phyloP scores from a whole-genome alignment of 2,888 invertebrate species.

The Chydorus sphaericus region DNA sequence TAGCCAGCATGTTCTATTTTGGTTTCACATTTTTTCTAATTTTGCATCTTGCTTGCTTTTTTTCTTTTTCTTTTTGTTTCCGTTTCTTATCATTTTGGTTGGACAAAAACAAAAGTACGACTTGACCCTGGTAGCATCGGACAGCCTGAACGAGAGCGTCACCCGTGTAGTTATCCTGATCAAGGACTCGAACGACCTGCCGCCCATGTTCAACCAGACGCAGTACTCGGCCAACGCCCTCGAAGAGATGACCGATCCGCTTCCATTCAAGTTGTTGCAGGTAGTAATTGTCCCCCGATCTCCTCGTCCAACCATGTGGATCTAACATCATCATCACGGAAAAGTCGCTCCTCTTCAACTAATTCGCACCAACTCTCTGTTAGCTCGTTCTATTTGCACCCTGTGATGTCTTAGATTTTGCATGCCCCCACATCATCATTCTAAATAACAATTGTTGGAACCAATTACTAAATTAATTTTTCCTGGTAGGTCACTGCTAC shows the following conservation, averaged over 20 bases:
- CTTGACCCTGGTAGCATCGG: slow-evolving; percentile 74
- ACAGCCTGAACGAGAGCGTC: slow-evolving; percentile 76
- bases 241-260: slow-evolving; percentile 57
- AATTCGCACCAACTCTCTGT: neutral
- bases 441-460: too few relatives aligned
- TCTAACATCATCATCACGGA: neutral
- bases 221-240: slow-evolving; percentile 54
- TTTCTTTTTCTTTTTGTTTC: slow-evolving; percentile 28
- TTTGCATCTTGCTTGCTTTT: slow-evolving; percentile 25
- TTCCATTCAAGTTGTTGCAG: slow-evolving; percentile 32
- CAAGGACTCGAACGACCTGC: slow-evolving; percentile 77
- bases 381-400: neutral
- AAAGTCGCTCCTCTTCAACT: neutral
- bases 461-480: too few relatives aligned
- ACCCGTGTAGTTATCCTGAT: slow-evolving; percentile 68
- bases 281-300: neutral
- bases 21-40: slow-evolving; percentile 10
- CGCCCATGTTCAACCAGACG: slow-evolving; percentile 60
- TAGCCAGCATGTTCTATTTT: slow-evolving; percentile 13
- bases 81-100: slow-evolving; percentile 22
- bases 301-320: neutral
- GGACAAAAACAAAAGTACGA: slow-evolving; percentile 44
- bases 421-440: too few relatives aligned
- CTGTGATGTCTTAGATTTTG: neutral
- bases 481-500: slow-evolving; percentile 96